Evolutionary conservation across 1,140 invertebrate species (phyloP), one percentile per base, ranked within the genome.

Genomic region (Anastrepha ludens): DNA sequence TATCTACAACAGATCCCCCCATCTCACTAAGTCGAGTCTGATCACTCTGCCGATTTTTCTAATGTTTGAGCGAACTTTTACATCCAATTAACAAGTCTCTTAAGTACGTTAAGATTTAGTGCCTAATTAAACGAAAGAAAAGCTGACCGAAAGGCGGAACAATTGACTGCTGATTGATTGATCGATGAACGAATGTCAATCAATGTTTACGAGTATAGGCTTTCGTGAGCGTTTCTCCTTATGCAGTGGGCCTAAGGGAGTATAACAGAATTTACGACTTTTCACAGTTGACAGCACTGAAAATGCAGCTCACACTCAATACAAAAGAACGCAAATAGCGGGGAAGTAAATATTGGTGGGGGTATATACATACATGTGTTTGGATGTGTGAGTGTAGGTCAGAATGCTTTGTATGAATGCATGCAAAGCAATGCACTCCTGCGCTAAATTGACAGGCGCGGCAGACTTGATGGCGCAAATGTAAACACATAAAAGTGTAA

Each of bases 401-500:
- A 17, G 41, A 6, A 47, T 55, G 50, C 6, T 74, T 17, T 74
- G 2, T 41, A 41, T 74, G 17, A 44, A 74, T 13, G 67, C 41
- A 47, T 17, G 67, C 67, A 41, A 81, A 20, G 17, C 29, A 47
- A 7, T 81, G 47, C 74, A 81, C 74, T 81, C 44, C 47, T 81
- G 47, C 2, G 74, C 8, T 3, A 41, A 55, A 81, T 81, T 58
- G 74, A 41, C 74, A 50, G 74, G 20, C 47, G 17, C 74, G 74
- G 47, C 17, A 81, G 74, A 81, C 74, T 81, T 58, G 47, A 13
- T 81, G 74, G 74, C 74, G 74, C 74, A 81, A 81, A 58, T 81
- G 47, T 81, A 81, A 81, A 81, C 74, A 81, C 47, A 50, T 81
- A 81, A 81, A 81, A 55, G 47, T 81, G 17, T 20, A 81, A 81